A percentile compares a stretch with the other conserved stretches of the same genome.
Evolutionary conservation across 2,113 vertebrate genomes (phyloP).

Genomic region (Antechinus stuartii): DNA sequence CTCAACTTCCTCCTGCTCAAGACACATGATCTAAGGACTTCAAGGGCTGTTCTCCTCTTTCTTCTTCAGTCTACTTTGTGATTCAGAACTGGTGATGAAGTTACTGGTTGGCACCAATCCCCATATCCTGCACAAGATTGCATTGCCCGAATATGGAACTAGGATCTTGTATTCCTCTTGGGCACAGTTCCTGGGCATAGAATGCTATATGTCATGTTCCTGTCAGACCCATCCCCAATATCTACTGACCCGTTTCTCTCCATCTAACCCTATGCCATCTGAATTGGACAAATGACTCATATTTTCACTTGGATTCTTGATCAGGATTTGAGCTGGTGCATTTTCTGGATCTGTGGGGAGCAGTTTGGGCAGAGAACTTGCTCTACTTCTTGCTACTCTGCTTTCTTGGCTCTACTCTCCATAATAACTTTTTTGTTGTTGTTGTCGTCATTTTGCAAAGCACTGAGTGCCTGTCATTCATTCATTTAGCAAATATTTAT

Average conservation of each 20-base stretch:
- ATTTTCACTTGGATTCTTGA: not conserved
- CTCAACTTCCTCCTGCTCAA: not conserved
- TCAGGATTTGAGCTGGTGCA: not conserved
- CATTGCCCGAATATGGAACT: not conserved
- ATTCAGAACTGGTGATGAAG: not conserved
- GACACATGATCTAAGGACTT: not conserved
- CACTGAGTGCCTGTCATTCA: not conserved
- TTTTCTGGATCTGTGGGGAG: not conserved
- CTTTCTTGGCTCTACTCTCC: not conserved
- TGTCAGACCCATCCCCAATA: not conserved
- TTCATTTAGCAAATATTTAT: not conserved
- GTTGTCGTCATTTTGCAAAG: not conserved
- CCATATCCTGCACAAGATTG: not conserved
- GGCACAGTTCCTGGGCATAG: not conserved
- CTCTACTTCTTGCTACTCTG: not conserved
- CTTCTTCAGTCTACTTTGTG: not conserved
- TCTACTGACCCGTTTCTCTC: not conserved
- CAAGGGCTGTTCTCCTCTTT: not conserved
- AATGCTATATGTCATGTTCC: not conserved
- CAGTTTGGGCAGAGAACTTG: not conserved
- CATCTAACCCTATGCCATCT: not conserved
- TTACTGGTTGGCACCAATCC: not conserved
- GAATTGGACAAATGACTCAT: not conserved
- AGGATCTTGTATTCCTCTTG: not conserved
- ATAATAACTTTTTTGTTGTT: not conserved